Percentiles rank a stretch among this genome's conserved stretches.
These are phyloP conservation scores for Allolobophora icterica DNA, from an alignment of 2,888 invertebrate genomes.

Conservation along the genomic window DNA sequence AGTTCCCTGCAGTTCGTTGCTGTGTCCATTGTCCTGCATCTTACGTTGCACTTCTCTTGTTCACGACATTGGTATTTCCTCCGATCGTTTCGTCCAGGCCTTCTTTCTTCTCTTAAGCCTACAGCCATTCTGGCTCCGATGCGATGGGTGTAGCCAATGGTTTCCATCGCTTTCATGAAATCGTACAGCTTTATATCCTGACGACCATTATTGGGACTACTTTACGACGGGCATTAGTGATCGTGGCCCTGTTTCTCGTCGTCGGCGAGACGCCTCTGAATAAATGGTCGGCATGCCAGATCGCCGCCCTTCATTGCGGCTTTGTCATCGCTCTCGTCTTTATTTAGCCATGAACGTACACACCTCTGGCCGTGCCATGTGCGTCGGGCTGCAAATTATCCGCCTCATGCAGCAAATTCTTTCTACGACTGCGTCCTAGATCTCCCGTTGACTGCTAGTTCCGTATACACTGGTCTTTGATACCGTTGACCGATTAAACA, in stretches of 20 bases:
- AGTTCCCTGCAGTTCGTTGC: not conserved
- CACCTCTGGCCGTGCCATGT: not conserved
- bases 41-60: not conserved
- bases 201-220: not conserved
- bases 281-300: not conserved
- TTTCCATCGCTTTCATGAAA: not conserved
- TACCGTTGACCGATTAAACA: constrained; percentile 17
- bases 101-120: not conserved
- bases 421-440: no score
- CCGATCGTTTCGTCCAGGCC: not conserved
- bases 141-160: not conserved
- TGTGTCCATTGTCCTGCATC: not conserved
- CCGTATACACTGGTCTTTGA: not conserved
- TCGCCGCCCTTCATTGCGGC: not conserved
- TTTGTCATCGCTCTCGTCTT: not conserved
- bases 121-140: not conserved
- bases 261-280: not conserved
- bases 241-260: not conserved
- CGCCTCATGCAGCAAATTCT: not conserved
- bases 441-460: not conserved
- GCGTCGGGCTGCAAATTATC: not conserved
- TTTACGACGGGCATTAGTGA: not conserved
- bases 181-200: not conserved
- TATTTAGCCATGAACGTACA: not conserved
- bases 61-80: not conserved